A percentile compares a stretch with the other conserved stretches of the same genome.
Evolutionary conservation across 2,888 invertebrate genomes (phyloP).

Genomic region (Trachelus stipa): DNA sequence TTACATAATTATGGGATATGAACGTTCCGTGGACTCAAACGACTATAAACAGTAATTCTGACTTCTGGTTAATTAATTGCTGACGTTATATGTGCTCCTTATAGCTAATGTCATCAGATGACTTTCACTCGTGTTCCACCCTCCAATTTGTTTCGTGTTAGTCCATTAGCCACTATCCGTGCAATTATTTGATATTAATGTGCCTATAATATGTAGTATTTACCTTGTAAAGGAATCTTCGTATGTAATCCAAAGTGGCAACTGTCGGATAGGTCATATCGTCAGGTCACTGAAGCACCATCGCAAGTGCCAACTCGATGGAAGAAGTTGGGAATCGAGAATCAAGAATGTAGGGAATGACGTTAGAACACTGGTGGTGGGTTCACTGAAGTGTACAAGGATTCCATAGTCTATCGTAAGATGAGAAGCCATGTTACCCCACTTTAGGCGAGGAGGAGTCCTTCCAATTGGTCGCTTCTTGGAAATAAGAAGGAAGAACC

Average conservation of each 20-base stretch:
- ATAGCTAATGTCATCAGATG: not conserved
- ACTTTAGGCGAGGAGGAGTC: not conserved
- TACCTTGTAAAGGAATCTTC: not conserved
- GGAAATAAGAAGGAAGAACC: constrained; percentile 29
- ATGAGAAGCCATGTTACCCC: not conserved
- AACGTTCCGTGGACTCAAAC: not conserved
- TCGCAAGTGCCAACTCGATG: not conserved
- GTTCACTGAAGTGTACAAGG: not conserved
- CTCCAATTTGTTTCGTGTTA: not conserved
- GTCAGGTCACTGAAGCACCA: not conserved
- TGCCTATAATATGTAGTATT: not conserved
- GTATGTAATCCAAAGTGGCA: not conserved
- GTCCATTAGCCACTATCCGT: not conserved
- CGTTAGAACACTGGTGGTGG: not conserved
- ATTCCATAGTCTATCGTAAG: not conserved
- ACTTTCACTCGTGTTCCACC: not conserved
- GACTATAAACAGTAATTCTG: not conserved
- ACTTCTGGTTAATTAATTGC: not conserved
- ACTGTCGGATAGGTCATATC: not conserved
- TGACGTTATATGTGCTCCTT: not conserved
- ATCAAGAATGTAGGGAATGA: not conserved
- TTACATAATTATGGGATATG: not conserved
- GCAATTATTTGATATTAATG: not conserved
- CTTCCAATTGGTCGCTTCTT: constrained; percentile 4
- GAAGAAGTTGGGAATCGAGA: not conserved